Base-by-base conservation (phyloP, 2,113 vertebrate genomes). In the Oncorhynchus clarkii region DNA sequence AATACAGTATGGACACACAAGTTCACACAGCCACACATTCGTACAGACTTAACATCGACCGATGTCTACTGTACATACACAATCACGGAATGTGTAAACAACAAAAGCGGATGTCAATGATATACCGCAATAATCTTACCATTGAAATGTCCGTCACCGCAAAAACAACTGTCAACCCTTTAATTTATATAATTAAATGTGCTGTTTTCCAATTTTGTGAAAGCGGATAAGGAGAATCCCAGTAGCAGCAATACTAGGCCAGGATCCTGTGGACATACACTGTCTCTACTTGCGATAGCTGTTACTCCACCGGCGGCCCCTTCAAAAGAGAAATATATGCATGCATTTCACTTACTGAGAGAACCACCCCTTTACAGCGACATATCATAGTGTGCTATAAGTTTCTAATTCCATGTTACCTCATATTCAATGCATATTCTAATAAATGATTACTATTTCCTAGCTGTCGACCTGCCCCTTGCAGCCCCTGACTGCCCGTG, bases 231-330 rank as follows among this genome's bases (percentile, higher is more conserved):
- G 86, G 84, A 91, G 82, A 92, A 91, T 91, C 90, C 92, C 88
- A 78, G 86, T 88, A 79, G 90, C 90, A 82, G 82, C 77, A 93
- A 87, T 87, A 89, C 91, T 94, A 94, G 93, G 93, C 93, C 93
- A 82, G 89, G 89, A 92, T 85, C 81, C 86, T 81, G 75, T 77
- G 74, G 80, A 70, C 84, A 82, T 73, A 78, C 77, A 80, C 80
- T 64, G 78, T 81, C 83, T 78, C 49, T 73, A 67, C 73, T 78
- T 80, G 80, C 66, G 78, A n/a, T 62, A 24, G 59, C 76, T 78
- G 81, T 84, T 31, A 80, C 74, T 93, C 88, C 89, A 77, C 79
- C 77, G 68, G 80, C 90, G 83, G 88, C 79, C 87, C 83, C 78
- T 75, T 78, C 74, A 85, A 72, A 85, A 80, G n/a, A 80, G 34